Conservation (phyloP, 2,888 invertebrate genomes). For the Leptura quadrifasciata region DNA sequence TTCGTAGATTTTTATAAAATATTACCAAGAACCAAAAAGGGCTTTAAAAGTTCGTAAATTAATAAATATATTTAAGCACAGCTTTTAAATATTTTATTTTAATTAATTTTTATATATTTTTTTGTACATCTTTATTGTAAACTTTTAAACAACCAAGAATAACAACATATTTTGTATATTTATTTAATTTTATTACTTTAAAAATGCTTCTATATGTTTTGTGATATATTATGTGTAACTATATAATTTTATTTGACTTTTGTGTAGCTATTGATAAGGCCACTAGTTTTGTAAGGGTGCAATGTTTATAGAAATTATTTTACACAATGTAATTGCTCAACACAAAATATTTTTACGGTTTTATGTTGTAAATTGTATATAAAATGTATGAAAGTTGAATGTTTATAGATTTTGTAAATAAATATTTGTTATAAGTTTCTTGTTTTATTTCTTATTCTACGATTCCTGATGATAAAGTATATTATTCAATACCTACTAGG, state of each 20-base stretch:
- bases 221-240: constrained; percentile 42
- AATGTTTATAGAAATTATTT: constrained; percentile 54
- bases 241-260: constrained; percentile 24
- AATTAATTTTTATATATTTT: background rate
- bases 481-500: no score
- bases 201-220: constrained; percentile 40
- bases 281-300: constrained; percentile 54
- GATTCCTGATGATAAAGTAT: no score
- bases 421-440: constrained; percentile 49
- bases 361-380: constrained; percentile 54
- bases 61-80: constrained; percentile 4
- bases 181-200: constrained; percentile 43
- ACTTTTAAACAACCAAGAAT: constrained; percentile 57
- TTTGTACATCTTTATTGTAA: constrained; percentile 7
- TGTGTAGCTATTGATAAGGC: constrained; percentile 12
- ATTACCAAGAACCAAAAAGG: constrained; percentile 17
- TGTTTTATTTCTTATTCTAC: background rate
- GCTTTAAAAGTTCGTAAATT: constrained; percentile 5
- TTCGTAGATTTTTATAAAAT: constrained; percentile 3
- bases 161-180: constrained; percentile 52
- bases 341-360: constrained; percentile 42
- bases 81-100: constrained; percentile 22
- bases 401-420: constrained; percentile 59
- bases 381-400: constrained; percentile 54
- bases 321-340: constrained; percentile 59